These are phyloP conservation scores for Sebastes alutus DNA, from an alignment of 2,797 vertebrate species.

Conservation along the genomic window DNA sequence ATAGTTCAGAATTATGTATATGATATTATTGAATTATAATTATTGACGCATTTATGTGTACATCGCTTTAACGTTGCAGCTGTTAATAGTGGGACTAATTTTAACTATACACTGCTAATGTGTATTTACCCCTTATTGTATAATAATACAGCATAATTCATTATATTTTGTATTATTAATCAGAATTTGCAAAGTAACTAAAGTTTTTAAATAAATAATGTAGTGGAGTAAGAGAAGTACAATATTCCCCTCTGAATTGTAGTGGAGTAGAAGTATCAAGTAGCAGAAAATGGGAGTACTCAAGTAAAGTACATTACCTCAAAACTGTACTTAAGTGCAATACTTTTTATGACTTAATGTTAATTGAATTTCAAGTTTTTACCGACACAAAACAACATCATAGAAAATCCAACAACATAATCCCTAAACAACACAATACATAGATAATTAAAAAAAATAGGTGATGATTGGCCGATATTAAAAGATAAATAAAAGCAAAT, in stretches of 20 bases:
- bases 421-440: too few relatives aligned
- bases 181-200: background rate
- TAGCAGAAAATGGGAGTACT: background rate
- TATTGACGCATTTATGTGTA: background rate
- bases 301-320: background rate
- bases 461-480: too few relatives aligned
- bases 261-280: background rate
- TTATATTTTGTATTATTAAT: background rate
- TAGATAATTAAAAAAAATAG: too few relatives aligned
- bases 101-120: background rate
- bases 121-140: background rate
- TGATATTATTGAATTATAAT: background rate
- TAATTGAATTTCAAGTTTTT: too few relatives aligned
- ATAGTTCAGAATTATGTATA: background rate
- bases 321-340: background rate
- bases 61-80: background rate
- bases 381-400: too few relatives aligned
- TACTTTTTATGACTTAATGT: too few relatives aligned
- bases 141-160: background rate
- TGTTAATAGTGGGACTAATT: background rate
- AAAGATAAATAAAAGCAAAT: too few relatives aligned
- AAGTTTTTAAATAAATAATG: background rate
- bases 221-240: background rate
- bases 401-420: too few relatives aligned
- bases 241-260: background rate